Percentiles rank a stretch among this genome's conserved stretches.
phyloP scores from a whole-genome alignment of 2,113 vertebrate genomes.

The Nannobrachium achirus region DNA sequence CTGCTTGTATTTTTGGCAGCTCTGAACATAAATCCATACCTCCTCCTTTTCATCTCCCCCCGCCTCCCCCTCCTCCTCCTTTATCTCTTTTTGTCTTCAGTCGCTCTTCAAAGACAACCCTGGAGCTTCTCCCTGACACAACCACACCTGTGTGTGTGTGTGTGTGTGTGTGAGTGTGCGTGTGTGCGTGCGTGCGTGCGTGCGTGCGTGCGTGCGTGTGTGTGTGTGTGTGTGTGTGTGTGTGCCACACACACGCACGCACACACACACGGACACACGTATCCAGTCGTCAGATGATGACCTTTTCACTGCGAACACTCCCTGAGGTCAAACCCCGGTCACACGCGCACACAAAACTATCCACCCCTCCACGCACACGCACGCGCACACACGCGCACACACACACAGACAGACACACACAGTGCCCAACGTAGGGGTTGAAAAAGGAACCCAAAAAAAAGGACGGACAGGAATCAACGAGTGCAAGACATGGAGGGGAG shows the following conservation, averaged over 20 bases:
- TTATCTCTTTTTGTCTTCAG: conserved; percentile 58
- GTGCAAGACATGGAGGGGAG: conserved; percentile 44
- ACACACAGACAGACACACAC: neutral
- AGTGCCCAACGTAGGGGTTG: conserved; percentile 1
- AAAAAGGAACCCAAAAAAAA: conserved; percentile 6
- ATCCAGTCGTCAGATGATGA: conserved; percentile 44
- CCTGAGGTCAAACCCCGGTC: conserved; percentile 65
- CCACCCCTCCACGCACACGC: neutral
- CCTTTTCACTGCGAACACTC: conserved; percentile 61
- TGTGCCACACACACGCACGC: conserved; percentile 1
- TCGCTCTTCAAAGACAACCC: conserved; percentile 67
- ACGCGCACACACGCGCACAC: conserved; percentile 15
- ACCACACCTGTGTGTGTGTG: conserved; percentile 46
- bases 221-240: conserved; percentile 22
- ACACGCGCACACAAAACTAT: conserved; percentile 21
- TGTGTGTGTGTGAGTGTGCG: conserved; percentile 23
- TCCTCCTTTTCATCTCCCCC: conserved; percentile 56
- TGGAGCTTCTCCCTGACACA: conserved; percentile 54
- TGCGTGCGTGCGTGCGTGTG: conserved; percentile 14
- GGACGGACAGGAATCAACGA: conserved; percentile 40
- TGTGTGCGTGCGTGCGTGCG: conserved; percentile 23
- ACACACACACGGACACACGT: neutral
- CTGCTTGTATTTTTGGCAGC: conserved; percentile 72
- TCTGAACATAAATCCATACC: conserved; percentile 73
- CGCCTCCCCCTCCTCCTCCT: conserved; percentile 46